Percentiles rank a stretch among this genome's conserved stretches.
phyloP scores from a whole-genome alignment of 2,113 vertebrate species.

The Sinocyclocheilus grahami region DNA sequence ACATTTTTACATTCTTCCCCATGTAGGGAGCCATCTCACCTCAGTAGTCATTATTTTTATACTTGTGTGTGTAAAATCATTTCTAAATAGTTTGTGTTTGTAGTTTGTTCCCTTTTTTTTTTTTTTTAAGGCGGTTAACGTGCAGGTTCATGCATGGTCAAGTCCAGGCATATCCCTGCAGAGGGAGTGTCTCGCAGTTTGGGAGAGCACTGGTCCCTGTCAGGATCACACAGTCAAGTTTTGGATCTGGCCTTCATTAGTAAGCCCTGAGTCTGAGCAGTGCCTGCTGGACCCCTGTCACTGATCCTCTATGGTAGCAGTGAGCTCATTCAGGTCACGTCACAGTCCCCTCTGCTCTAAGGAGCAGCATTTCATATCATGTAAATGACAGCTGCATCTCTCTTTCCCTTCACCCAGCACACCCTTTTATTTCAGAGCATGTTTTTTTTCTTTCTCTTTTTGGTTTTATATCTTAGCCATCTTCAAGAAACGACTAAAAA shows the following conservation, averaged over 20 bases:
- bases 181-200: neutral
- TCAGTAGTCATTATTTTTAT: neutral
- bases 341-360: slow-evolving; percentile 63
- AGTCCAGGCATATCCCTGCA: neutral
- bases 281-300: slow-evolving; percentile 70
- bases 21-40: neutral
- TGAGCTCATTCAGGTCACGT: slow-evolving; percentile 74
- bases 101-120: neutral
- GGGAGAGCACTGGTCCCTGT: slow-evolving; percentile 11
- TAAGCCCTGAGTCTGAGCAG: slow-evolving; percentile 67
- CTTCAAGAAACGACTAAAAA: no score
- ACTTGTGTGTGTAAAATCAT: neutral
- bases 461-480: no score
- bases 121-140: neutral
- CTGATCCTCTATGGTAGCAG: slow-evolving; percentile 76
- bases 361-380: slow-evolving; percentile 65
- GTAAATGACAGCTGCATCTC: slow-evolving; percentile 70
- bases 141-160: neutral
- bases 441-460: neutral
- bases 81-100: neutral
- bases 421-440: slow-evolving; percentile 62
- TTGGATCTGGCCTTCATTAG: slow-evolving; percentile 76
- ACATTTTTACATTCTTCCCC: neutral
- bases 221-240: slow-evolving; percentile 72
- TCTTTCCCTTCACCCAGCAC: slow-evolving; percentile 52